These are phyloP conservation scores for Aurelia aurita DNA, from an alignment of 30 jellyfish, hydroid and myxozoan genomes.

Conservation along the genomic window DNA sequence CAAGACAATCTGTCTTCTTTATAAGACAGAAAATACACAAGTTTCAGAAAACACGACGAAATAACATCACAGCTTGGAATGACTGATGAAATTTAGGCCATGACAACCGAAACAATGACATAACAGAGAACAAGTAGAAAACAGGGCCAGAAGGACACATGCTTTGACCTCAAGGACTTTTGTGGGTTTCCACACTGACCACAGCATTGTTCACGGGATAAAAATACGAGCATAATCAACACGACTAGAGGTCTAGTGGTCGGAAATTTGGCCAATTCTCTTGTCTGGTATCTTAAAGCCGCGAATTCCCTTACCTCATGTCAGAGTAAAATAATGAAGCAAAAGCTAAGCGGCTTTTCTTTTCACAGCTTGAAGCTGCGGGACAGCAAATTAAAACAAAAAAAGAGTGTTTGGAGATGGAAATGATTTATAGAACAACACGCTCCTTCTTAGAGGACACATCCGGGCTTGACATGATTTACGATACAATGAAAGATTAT, in stretches of 20 bases:
- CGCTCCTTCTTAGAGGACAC: no score
- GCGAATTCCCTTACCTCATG: slow-evolving; percentile 20
- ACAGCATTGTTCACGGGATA: slow-evolving; percentile 47
- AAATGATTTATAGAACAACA: no score
- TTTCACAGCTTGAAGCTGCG: no score
- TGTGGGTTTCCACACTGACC: slow-evolving; percentile 73
- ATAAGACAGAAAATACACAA: neutral
- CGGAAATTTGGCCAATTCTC: slow-evolving; percentile 53
- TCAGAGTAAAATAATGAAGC: slow-evolving; percentile 4
- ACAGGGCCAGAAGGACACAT: slow-evolving; percentile 41
- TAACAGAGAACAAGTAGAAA: neutral
- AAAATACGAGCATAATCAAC: slow-evolving; percentile 44
- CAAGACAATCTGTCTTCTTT: neutral
- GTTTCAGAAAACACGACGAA: neutral
- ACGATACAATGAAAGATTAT: no score
- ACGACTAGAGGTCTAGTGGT: slow-evolving; percentile 60
- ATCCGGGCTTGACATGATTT: no score
- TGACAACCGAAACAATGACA: slow-evolving; percentile 7
- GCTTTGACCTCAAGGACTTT: slow-evolving; percentile 71
- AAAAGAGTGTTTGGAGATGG: no score
- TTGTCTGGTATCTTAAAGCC: slow-evolving; percentile 38
- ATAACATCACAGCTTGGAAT: neutral
- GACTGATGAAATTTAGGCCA: neutral
- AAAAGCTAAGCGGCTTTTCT: neutral
- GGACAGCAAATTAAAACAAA: no score